These are phyloP conservation scores for Aphidius gifuensis DNA, from an alignment of 1,140 invertebrate genomes.

Conservation along the genomic window DNA sequence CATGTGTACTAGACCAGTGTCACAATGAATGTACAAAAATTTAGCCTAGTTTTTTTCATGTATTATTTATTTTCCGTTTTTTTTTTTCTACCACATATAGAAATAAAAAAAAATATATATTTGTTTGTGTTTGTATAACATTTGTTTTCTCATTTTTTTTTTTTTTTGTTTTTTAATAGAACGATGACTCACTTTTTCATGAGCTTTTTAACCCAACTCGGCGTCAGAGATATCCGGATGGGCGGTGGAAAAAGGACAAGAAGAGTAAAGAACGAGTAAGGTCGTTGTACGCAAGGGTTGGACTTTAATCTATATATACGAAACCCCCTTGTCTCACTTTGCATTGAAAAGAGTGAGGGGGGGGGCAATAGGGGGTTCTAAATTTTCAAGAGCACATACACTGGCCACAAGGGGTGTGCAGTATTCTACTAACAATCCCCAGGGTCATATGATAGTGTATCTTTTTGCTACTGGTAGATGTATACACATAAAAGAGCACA, in stretches of 20 bases:
- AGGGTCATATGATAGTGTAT: conserved; percentile 18
- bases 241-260: too few relatives aligned
- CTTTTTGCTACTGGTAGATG: neutral
- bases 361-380: neutral
- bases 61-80: neutral
- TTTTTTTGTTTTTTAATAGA: neutral
- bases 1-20: too few relatives aligned
- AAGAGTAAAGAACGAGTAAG: too few relatives aligned
- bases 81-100: too few relatives aligned
- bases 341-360: neutral
- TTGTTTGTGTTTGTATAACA: conserved; percentile 9
- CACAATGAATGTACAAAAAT: too few relatives aligned
- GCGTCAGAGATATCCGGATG: conserved; percentile 22
- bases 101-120: neutral
- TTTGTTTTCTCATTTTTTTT: conserved; percentile 12
- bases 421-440: conserved; percentile 18
- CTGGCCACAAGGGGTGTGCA: conserved; percentile 24
- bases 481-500: neutral
- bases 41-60: neutral
- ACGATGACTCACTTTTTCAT: conserved; percentile 24
- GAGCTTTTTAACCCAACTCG: conserved; percentile 26
- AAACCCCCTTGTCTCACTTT: conserved; percentile 39
- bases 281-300: conserved; percentile 34
- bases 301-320: conserved; percentile 38
- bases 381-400: conserved; percentile 16